phyloP scores from a whole-genome alignment of 1,140 invertebrate species.

The Saccostrea glomerata region DNA sequence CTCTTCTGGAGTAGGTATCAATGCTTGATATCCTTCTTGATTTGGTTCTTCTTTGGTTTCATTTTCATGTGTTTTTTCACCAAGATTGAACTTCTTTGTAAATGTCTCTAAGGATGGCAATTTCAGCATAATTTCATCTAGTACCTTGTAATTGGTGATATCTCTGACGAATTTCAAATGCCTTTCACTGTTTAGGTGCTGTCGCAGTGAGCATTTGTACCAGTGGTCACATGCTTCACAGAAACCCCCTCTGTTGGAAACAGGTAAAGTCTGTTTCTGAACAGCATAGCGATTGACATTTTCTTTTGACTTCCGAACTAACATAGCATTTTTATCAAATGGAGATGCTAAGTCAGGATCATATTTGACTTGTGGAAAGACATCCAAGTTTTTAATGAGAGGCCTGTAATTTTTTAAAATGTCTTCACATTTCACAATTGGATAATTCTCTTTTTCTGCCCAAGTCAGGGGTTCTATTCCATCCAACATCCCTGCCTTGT shows the following conservation, averaged over 20 bases:
- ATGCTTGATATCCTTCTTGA: neutral
- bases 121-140: conserved; percentile 58
- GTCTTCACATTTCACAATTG: conserved; percentile 62
- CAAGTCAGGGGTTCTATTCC: conserved; percentile 62
- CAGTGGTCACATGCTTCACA: conserved; percentile 69
- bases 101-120: conserved; percentile 59
- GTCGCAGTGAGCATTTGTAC: conserved; percentile 63
- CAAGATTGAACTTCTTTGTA: conserved; percentile 42
- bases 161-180: conserved; percentile 64
- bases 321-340: conserved; percentile 62
- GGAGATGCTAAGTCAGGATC: conserved; percentile 60
- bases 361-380: conserved; percentile 55
- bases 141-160: conserved; percentile 58
- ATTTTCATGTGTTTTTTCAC: neutral
- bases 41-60: neutral
- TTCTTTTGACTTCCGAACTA: conserved; percentile 53
- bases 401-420: conserved; percentile 58
- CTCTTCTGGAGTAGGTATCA: neutral
- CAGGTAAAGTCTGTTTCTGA: conserved; percentile 49
- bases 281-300: conserved; percentile 57
- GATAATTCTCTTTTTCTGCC: conserved; percentile 61
- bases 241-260: conserved; percentile 59
- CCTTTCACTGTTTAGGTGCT: conserved; percentile 63
- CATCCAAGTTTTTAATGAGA: conserved; percentile 61
- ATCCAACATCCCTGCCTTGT: conserved; percentile 38